Evolutionary conservation across 2,113 vertebrate species (phyloP).

Genomic region (Sminthopsis crassicaudata): DNA sequence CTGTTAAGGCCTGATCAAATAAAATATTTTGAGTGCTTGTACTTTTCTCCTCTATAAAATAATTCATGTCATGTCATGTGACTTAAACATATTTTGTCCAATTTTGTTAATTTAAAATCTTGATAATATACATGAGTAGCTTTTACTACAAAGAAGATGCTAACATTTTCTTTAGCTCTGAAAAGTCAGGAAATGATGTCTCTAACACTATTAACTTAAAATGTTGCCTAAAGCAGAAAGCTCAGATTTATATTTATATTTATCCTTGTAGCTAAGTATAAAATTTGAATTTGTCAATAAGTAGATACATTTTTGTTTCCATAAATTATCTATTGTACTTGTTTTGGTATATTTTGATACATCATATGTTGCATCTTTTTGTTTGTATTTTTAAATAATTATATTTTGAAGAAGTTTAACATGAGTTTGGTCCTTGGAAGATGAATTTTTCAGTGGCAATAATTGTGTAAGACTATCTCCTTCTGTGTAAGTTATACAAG

Average conservation of each 20-base stretch:
- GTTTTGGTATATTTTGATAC: background rate
- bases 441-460: background rate
- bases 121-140: background rate
- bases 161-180: slow-evolving; percentile 12
- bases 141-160: background rate
- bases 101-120: slow-evolving; percentile 21
- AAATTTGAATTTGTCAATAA: background rate
- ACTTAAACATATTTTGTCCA: slow-evolving; percentile 4
- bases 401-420: background rate
- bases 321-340: background rate
- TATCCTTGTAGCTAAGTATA: background rate
- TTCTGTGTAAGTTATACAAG: background rate
- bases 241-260: background rate
- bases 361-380: background rate
- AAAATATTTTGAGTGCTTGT: background rate
- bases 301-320: background rate
- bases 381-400: background rate
- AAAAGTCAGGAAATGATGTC: background rate
- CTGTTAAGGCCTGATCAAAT: slow-evolving; percentile 12
- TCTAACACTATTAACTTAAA: background rate
- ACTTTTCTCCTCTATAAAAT: background rate
- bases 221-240: background rate
- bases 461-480: background rate
- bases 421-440: background rate
- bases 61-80: background rate